A percentile compares a stretch with the other conserved stretches of the same genome.
phyloP scores from a whole-genome alignment of 2,797 vertebrate genomes.

The Ciconia nigra region DNA sequence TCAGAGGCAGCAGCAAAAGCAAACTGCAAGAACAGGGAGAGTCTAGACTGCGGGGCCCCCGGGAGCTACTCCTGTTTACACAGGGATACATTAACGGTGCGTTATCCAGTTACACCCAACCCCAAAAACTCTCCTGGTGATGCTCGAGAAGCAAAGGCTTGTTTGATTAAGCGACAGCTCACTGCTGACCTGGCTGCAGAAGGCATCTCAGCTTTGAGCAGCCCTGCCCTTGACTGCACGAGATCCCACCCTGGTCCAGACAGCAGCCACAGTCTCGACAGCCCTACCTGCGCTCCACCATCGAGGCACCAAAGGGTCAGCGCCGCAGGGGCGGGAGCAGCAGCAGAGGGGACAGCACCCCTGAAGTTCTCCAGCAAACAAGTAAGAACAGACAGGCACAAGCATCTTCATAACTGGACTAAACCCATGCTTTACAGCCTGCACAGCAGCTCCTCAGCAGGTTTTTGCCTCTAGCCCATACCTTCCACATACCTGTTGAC shows the following conservation, averaged over 20 bases:
- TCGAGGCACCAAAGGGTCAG: background rate
- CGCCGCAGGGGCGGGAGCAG: background rate
- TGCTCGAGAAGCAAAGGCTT: background rate
- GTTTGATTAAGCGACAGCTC: background rate
- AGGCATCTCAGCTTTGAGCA: background rate
- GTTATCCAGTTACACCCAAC: no score
- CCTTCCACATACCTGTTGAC: no score
- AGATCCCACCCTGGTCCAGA: no score
- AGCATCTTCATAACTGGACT: background rate
- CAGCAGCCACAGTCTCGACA: background rate
- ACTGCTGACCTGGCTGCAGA: background rate
- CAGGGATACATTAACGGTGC: no score
- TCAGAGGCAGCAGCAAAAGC: background rate
- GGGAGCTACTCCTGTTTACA: background rate
- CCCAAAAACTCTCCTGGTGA: background rate
- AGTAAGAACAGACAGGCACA: background rate
- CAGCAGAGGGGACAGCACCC: background rate
- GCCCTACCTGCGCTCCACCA: fast-evolving
- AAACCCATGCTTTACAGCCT: background rate
- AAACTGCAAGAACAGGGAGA: background rate
- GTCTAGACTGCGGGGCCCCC: background rate
- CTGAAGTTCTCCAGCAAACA: background rate
- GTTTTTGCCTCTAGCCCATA: background rate
- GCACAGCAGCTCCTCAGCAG: background rate
- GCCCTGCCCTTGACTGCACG: background rate